A percentile compares a stretch with the other conserved stretches of the same genome.
Conservation (phyloP, 1,140 invertebrate species). For the Drosophila pseudoobscura region DNA sequence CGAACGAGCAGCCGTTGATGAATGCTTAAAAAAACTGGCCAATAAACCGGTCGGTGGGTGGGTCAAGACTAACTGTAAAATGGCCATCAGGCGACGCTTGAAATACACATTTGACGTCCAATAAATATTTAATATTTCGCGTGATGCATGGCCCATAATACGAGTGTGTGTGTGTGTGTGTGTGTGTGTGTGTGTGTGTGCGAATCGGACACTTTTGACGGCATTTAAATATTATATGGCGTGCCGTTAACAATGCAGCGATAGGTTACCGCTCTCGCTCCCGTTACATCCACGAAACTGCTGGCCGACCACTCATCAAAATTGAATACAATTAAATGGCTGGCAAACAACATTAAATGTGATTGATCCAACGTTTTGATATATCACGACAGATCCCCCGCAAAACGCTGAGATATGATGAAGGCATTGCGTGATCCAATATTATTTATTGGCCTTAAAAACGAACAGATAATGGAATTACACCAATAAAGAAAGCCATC, state of each 20-base stretch:
- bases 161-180: neutral
- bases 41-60: slow-evolving; percentile 41
- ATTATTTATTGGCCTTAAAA: slow-evolving; percentile 27
- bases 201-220: neutral
- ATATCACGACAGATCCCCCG: slow-evolving; percentile 48
- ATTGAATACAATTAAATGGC: slow-evolving; percentile 57
- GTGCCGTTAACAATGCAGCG: slow-evolving; percentile 28
- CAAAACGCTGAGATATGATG: slow-evolving; percentile 32
- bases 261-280: slow-evolving; percentile 36
- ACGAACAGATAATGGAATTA: slow-evolving; percentile 10
- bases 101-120: slow-evolving; percentile 33
- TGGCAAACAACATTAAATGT: slow-evolving; percentile 57
- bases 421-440: slow-evolving; percentile 46
- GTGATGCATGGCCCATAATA: slow-evolving; percentile 22
- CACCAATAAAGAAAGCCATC: slow-evolving; percentile 4
- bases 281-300: slow-evolving; percentile 32
- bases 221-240: slow-evolving; percentile 34
- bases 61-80: slow-evolving; percentile 53
- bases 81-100: slow-evolving; percentile 28
- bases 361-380: slow-evolving; percentile 63
- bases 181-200: neutral
- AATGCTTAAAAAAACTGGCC: slow-evolving; percentile 16
- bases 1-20: no score
- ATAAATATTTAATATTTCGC: slow-evolving; percentile 53
- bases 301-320: slow-evolving; percentile 39